Base-by-base conservation (phyloP, 1,140 invertebrate species). In the Drosophila truncata region DNA sequence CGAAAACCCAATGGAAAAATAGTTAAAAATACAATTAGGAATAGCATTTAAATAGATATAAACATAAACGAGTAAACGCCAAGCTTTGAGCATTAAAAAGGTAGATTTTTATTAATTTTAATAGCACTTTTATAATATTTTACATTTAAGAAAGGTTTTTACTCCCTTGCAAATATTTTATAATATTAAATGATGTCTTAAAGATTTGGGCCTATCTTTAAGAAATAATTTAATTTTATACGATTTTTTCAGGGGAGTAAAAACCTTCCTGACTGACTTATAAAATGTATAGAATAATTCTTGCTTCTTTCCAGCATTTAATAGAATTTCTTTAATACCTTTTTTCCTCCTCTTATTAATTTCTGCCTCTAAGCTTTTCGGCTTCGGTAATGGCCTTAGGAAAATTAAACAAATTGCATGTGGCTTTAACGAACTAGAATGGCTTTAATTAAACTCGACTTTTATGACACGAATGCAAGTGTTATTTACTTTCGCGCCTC, bases 401-500 rank as follows among this genome's bases (percentile, higher is more conserved):
- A 3, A 25, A 52, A 33, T 47, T 47, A 29, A 47, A 31, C 63
- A 80, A 86, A 86, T 80, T 80, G 76, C 83, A 60, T 42, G 60
- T 23, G 76, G 71, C 77, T 73, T 73, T 44, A 61, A 50, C 39
- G 80, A 88, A 80, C 52, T 20, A 37, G 52, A 55, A 9, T 78
- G 61, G 29, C 67, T 88, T 80, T 80, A 87, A 87, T 87, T 87
- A 90, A 84, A 80, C 72, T 78, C 72, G 47, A 80, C 82, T 90
- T 87, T 87, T 90, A 88, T 80, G 80, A 66, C 63, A 46, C 75
- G 66, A 80, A 77, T 88, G 84, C 73, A 81, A 81, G 81, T 71
- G 66, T 70, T 78, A 70, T 65, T 60, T 70, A 55, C 60, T 69
- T 64, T 50, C 27, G 20, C 52, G 33, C 37, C 61, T 33, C 37